A percentile compares a stretch with the other conserved stretches of the same genome.
These are phyloP conservation scores for Coracias cyanogaster DNA, from an alignment of 2,797 vertebrate species.

Conservation along the genomic window DNA sequence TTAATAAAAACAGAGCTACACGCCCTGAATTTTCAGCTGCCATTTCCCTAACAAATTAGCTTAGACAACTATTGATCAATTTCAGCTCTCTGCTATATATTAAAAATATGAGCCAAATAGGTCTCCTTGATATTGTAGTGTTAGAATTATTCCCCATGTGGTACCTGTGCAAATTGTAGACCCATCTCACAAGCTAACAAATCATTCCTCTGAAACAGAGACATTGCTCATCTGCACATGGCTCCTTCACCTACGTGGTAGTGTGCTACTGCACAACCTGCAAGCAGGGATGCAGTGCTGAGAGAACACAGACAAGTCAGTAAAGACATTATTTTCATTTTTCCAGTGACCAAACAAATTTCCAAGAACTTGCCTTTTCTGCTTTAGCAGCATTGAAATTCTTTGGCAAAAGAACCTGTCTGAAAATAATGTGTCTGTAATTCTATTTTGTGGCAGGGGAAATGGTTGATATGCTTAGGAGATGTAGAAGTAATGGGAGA, in stretches of 20 bases:
- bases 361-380: not conserved
- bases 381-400: not conserved
- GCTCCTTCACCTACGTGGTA: not conserved
- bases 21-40: not conserved
- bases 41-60: constrained; percentile 11
- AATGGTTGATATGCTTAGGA: not conserved
- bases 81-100: not conserved
- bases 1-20: not conserved
- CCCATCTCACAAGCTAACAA: not conserved
- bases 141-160: not conserved
- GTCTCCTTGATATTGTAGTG: not conserved
- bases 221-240: not conserved
- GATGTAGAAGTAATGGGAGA: not conserved
- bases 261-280: not conserved
- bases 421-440: not conserved
- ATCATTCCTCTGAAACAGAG: not conserved
- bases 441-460: not conserved
- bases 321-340: not conserved
- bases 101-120: not conserved
- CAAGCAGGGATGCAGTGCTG: not conserved
- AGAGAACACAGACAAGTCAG: not conserved
- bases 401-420: not conserved
- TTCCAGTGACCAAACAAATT: not conserved
- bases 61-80: not conserved
- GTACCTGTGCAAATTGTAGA: not conserved